Base-by-base conservation (phyloP, 2,797 vertebrate genomes). In the Malacoraja senta region DNA sequence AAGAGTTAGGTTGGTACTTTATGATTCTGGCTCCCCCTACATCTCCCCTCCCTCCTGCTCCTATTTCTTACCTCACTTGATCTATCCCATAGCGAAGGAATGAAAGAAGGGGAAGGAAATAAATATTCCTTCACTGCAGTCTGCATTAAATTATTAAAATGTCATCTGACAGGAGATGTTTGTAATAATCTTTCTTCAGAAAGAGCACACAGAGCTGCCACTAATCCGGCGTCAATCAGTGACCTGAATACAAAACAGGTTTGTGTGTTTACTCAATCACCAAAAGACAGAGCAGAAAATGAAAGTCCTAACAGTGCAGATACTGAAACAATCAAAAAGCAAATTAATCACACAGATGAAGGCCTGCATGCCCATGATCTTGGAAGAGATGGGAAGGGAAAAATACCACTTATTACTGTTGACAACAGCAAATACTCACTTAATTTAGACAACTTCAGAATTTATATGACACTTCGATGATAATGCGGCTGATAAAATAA, bases 341-440 rank as follows among this genome's bases (percentile, higher is more conserved):
- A 95, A 96, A 96, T 96, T 96, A 96, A 96, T 97, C 96, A 96
- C 53, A 94, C 81, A 95, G 95, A 96, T 94, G 95, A 95, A 94
- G 94, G 94, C 93, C 93, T 93, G 95, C 93, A 0, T 58, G 71
- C 38, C 38, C 13, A 92, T 74, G 71, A 95, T 94, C 94, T 94
- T 17, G 44, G 90, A 92, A 92, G 68, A 94, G 95, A 96, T 96
- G 95, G 94, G 95, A 96, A 93, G 94, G 93, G 93, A 94, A 94
- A 95, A 95, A 95, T 77, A 93, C 94, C 94, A 94, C 93, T 93
- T 1, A 94, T 21, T 74, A 94, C 32, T 94, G 94, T 93, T 93
- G 93, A 94, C 94, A 94, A 95, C 94, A 94, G 95, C 95, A 95
- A 93, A 71, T 93, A 95, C 90, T 94, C 94, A 94, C 94, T 95